A percentile compares a stretch with the other conserved stretches of the same genome.
Evolutionary conservation across 2,113 vertebrate species (phyloP).

Genomic region (Oriolus oriolus): DNA sequence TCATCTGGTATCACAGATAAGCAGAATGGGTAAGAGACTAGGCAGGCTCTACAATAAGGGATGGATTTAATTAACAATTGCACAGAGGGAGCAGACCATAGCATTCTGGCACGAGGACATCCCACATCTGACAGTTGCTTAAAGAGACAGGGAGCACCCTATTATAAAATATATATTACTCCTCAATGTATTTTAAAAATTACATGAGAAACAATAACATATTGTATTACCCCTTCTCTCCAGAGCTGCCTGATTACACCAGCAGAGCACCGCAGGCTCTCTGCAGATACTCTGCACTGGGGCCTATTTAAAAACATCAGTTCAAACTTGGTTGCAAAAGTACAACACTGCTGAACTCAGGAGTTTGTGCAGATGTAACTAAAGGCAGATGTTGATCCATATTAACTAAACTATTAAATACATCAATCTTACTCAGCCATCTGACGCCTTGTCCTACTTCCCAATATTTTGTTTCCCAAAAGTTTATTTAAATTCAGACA

Average conservation of each 20-base stretch:
- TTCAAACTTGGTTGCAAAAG: constrained; percentile 35
- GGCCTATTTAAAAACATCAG: constrained; percentile 38
- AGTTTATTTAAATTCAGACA: constrained; percentile 34
- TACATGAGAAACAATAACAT: constrained; percentile 31
- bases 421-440: constrained; percentile 37
- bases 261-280: background rate
- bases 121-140: constrained; percentile 52
- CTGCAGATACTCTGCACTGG: constrained; percentile 1
- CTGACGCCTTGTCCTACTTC: constrained; percentile 5
- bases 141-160: constrained; percentile 59
- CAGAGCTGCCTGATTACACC: constrained; percentile 33
- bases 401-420: constrained; percentile 54
- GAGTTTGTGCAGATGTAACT: constrained; percentile 37
- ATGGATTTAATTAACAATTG: constrained; percentile 61
- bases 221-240: constrained; percentile 28
- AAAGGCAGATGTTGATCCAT: constrained; percentile 59
- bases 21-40: constrained; percentile 36
- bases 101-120: constrained; percentile 34
- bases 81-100: constrained; percentile 47
- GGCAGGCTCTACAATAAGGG: constrained; percentile 50
- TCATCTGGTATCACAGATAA: constrained; percentile 57
- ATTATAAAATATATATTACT: constrained; percentile 41
- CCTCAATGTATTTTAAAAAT: constrained; percentile 44
- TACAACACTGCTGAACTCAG: constrained; percentile 19
- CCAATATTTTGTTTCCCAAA: constrained; percentile 1